phyloP scores from a whole-genome alignment of 1,140 invertebrate species.

The Dreissena rostriformis region DNA sequence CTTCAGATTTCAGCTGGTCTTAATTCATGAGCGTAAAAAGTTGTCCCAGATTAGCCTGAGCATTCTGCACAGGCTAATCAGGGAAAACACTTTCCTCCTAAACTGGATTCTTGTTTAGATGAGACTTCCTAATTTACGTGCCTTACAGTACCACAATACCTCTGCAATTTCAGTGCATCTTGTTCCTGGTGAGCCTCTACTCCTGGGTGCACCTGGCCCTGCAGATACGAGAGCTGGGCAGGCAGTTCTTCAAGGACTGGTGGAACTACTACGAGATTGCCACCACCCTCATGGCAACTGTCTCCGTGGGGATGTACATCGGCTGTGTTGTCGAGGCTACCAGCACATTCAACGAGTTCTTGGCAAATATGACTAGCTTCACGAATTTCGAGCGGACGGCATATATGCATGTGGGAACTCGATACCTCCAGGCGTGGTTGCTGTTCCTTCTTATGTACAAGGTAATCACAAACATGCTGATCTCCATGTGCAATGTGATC shows the following conservation, averaged over 20 bases:
- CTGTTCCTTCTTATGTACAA: slow-evolving; percentile 74
- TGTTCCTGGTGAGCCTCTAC: slow-evolving; percentile 71
- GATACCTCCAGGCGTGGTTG: slow-evolving; percentile 71
- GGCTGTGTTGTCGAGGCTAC: slow-evolving; percentile 71
- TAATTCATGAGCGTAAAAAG: no score
- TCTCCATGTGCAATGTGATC: no score
- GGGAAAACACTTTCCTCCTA: no score
- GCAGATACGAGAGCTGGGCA: slow-evolving; percentile 54
- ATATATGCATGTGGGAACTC: slow-evolving; percentile 68
- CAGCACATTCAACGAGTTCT: slow-evolving; percentile 60
- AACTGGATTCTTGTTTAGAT: no score
- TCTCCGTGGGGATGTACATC: slow-evolving; percentile 69
- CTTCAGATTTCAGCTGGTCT: no score
- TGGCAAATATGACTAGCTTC: slow-evolving; percentile 62
- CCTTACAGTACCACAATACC: no score
- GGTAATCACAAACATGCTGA: slow-evolving; percentile 47
- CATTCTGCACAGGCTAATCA: no score
- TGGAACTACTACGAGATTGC: slow-evolving; percentile 74
- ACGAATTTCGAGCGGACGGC: slow-evolving; percentile 67
- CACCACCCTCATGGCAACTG: slow-evolving; percentile 61
- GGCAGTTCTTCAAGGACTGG: slow-evolving; percentile 60
- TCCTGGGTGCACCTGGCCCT: slow-evolving; percentile 63
- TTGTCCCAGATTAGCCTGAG: no score
- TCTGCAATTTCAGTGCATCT: slow-evolving; percentile 57
- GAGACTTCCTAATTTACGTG: no score